Evolutionary conservation across 2,113 vertebrate genomes (phyloP).

Genomic region (Eidolon helvum): DNA sequence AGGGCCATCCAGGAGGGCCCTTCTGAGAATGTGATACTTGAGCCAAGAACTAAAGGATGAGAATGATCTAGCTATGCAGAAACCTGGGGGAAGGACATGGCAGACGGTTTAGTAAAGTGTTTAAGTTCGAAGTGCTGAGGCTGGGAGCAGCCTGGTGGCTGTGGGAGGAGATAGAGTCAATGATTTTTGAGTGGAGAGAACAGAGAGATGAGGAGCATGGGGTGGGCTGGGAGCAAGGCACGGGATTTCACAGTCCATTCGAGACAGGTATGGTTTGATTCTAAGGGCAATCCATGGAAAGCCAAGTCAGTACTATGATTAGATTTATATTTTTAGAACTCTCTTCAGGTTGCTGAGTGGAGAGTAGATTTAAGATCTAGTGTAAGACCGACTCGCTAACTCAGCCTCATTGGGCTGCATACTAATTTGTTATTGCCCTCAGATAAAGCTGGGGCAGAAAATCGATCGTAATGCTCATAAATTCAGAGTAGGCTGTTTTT

Average conservation of each 20-base stretch:
- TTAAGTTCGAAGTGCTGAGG: background rate
- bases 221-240: background rate
- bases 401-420: background rate
- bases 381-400: background rate
- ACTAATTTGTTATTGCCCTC: background rate
- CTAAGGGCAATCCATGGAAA: fast-evolving
- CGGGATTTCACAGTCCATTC: background rate
- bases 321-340: background rate
- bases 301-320: background rate
- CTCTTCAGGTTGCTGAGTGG: background rate
- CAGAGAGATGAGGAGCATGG: fast-evolving
- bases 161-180: fast-evolving
- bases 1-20: background rate
- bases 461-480: background rate
- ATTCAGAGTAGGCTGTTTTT: background rate
- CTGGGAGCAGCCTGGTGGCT: fast-evolving
- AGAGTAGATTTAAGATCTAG: background rate
- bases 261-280: background rate
- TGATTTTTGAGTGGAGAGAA: background rate
- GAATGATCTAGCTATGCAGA: background rate
- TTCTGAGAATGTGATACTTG: background rate
- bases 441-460: background rate
- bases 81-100: fast-evolving
- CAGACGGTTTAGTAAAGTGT: too few species aligned
- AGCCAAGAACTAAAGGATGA: background rate